Evolutionary conservation across 2,797 vertebrate genomes (phyloP).

Genomic region (Tamandua tetradactyla): DNA sequence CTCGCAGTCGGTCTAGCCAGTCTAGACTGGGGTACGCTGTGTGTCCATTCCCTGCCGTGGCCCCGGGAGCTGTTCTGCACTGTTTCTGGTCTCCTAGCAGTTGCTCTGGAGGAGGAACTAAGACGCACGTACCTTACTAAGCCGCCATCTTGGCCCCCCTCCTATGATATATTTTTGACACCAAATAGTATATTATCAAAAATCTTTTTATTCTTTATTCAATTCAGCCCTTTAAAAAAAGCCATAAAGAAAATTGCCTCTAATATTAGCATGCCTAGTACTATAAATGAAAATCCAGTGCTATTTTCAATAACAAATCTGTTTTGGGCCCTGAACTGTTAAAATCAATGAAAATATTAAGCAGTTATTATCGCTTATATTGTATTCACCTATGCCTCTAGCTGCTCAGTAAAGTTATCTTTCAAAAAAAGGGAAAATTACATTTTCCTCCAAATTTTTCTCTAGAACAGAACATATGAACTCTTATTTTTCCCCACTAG

Average conservation of each 20-base stretch:
- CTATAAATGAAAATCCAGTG: neutral
- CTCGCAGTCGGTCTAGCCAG: too few relatives aligned
- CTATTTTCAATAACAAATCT: neutral
- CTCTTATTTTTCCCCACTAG: neutral
- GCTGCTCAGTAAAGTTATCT: neutral
- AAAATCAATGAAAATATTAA: neutral
- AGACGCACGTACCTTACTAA: too few relatives aligned
- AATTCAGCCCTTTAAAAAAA: constrained; percentile 9
- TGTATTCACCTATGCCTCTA: neutral
- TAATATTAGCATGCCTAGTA: neutral
- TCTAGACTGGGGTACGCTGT: too few relatives aligned
- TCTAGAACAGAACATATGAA: neutral
- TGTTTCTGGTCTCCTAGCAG: too few relatives aligned
- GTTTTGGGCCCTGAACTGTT: neutral
- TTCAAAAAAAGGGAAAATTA: constrained; percentile 4
- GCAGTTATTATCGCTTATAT: neutral
- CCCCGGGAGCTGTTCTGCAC: too few relatives aligned
- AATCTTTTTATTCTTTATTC: neutral
- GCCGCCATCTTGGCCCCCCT: too few relatives aligned
- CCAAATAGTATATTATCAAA: constrained; percentile 16
- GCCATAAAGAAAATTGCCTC: neutral
- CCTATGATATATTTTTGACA: neutral
- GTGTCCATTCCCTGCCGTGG: too few relatives aligned
- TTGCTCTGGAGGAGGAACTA: too few relatives aligned
- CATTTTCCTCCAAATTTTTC: neutral